A percentile compares a stretch with the other conserved stretches of the same genome.
These are phyloP conservation scores for Globia sparganii DNA, from an alignment of 2,888 invertebrate species.

Conservation along the genomic window DNA sequence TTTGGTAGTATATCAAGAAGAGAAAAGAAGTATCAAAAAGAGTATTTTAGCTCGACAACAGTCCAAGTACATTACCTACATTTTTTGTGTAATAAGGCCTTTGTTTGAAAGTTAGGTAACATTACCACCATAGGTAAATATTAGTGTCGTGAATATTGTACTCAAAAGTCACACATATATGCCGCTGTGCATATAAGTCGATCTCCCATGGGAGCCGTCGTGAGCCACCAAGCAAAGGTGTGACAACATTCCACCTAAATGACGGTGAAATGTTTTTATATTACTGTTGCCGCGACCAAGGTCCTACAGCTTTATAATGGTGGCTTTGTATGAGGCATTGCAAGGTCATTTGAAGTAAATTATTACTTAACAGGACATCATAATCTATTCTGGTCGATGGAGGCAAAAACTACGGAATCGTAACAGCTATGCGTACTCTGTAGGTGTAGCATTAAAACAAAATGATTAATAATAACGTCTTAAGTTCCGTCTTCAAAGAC, in stretches of 20 bases:
- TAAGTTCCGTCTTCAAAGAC: not conserved
- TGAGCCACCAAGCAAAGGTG: not conserved
- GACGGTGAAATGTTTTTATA: not conserved
- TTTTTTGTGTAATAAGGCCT: not conserved
- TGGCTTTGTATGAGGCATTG: not conserved
- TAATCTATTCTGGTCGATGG: not conserved
- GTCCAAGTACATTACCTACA: not conserved
- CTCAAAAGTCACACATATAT: not conserved
- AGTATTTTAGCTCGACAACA: not conserved
- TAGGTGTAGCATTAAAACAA: not conserved
- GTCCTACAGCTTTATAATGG: not conserved
- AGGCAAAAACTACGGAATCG: not conserved
- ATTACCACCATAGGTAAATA: not conserved
- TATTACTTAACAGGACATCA: not conserved
- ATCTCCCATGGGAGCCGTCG: slow-evolving; percentile 6
- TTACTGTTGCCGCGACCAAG: not conserved
- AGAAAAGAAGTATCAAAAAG: no score
- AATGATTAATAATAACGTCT: not conserved
- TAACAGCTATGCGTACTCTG: not conserved
- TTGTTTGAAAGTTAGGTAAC: not conserved
- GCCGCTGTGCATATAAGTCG: not conserved
- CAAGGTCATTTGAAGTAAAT: slow-evolving; percentile 7
- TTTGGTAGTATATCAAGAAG: not conserved
- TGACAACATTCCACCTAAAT: not conserved
- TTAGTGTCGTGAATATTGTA: slow-evolving; percentile 7